These are phyloP conservation scores for Nyctibius bracteatus DNA, from an alignment of 2,113 vertebrate species.

Conservation along the genomic window DNA sequence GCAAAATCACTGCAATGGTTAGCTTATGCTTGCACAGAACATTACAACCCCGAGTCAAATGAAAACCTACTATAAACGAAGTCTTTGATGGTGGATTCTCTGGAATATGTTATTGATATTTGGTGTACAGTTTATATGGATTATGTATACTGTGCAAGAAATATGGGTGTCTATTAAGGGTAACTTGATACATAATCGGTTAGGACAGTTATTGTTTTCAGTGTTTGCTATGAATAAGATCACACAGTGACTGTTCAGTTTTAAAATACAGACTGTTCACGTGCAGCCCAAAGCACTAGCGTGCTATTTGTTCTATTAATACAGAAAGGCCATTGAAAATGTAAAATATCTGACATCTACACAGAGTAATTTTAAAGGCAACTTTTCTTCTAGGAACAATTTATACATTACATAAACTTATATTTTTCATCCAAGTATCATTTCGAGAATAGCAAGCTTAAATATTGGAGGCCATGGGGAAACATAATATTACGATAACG, in stretches of 20 bases:
- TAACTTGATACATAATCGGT: conserved; percentile 53
- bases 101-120: conserved; percentile 68
- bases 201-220: conserved; percentile 61
- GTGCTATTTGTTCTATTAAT: conserved; percentile 60
- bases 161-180: conserved; percentile 51
- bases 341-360: conserved; percentile 59
- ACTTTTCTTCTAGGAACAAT: conserved; percentile 67
- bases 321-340: conserved; percentile 51
- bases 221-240: conserved; percentile 48
- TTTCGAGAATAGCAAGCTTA: conserved; percentile 82
- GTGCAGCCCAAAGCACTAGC: not conserved
- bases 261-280: not conserved
- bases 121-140: conserved; percentile 21
- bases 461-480: conserved; percentile 86
- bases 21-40: conserved; percentile 46
- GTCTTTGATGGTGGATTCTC: conserved; percentile 62
- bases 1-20: conserved; percentile 48
- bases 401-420: conserved; percentile 70
- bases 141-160: conserved; percentile 57
- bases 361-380: conserved; percentile 58
- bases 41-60: conserved; percentile 47
- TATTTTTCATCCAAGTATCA: conserved; percentile 89
- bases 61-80: conserved; percentile 54
- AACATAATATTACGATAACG: conserved; percentile 94
- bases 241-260: conserved; percentile 24